Evolutionary conservation across 2,113 vertebrate genomes (phyloP).

Genomic region (Aphyosemion australe): DNA sequence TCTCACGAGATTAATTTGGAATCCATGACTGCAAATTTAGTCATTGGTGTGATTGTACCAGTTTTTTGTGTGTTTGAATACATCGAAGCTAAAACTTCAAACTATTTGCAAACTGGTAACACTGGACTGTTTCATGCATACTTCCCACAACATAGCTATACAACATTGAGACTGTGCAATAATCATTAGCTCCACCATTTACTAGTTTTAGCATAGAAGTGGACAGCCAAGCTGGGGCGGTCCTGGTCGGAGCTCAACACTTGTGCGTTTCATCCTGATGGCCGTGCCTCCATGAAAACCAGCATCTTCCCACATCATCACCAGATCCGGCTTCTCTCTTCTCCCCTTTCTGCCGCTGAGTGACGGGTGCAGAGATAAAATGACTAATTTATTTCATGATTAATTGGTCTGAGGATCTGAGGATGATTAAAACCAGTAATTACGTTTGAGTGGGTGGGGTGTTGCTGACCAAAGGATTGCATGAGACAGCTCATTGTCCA

Average conservation of each 20-base stretch:
- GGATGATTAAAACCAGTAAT: conserved; percentile 77
- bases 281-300: conserved; percentile 10
- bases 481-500: conserved; percentile 2
- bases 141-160: conserved; percentile 11
- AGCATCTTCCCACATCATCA: conserved; percentile 40
- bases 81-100: no score
- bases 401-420: conserved; percentile 68
- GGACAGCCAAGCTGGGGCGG: no score
- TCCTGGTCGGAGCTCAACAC: no score
- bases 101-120: no score
- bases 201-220: no score
- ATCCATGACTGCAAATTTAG: no score
- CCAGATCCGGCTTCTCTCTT: conserved; percentile 12
- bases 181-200: no score
- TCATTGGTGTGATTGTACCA: no score
- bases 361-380: conserved; percentile 41
- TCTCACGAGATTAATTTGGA: conserved; percentile 12
- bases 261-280: conserved; percentile 5
- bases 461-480: conserved; percentile 30
- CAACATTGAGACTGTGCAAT: conserved; percentile 11
- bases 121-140: no score
- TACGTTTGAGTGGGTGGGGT: conserved; percentile 44
- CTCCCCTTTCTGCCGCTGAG: conserved; percentile 49
- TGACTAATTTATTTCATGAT: conserved; percentile 70
- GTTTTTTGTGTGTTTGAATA: neutral